These are phyloP conservation scores for Morpho helenor DNA, from an alignment of 2,888 invertebrate genomes.

Conservation along the genomic window DNA sequence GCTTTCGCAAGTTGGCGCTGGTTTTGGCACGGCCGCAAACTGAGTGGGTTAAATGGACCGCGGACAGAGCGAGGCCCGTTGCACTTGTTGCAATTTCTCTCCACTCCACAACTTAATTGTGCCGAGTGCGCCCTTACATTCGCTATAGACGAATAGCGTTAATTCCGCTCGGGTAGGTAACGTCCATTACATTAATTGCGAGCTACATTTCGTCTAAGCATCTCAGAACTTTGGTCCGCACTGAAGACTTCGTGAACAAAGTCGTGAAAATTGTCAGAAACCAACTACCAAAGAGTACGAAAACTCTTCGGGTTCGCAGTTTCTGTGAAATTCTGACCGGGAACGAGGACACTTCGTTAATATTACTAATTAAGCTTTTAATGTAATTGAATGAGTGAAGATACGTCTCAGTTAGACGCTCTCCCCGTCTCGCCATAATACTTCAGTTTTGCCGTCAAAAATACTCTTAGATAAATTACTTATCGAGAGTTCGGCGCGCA, in stretches of 20 bases:
- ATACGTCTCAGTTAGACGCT: slow-evolving; percentile 57
- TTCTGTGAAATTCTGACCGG: slow-evolving; percentile 32
- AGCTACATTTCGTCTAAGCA: slow-evolving; percentile 73
- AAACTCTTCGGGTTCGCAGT: slow-evolving; percentile 32
- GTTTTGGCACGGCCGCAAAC: slow-evolving; percentile 50
- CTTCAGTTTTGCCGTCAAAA: slow-evolving; percentile 59
- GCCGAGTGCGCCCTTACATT: slow-evolving; percentile 60
- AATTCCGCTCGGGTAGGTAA: slow-evolving; percentile 65
- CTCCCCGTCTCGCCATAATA: slow-evolving; percentile 44
- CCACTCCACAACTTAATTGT: slow-evolving; percentile 66
- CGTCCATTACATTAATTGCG: slow-evolving; percentile 77
- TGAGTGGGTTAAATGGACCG: slow-evolving; percentile 71
- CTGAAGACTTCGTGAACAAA: slow-evolving; percentile 62
- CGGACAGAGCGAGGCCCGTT: slow-evolving; percentile 56
- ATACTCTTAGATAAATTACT: slow-evolving; percentile 74
- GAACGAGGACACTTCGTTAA: slow-evolving; percentile 67
- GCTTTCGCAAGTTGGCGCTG: slow-evolving; percentile 38
- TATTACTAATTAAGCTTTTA: slow-evolving; percentile 77
- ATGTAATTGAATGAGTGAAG: slow-evolving; percentile 74
- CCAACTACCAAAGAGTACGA: slow-evolving; percentile 65
- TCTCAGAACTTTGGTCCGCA: slow-evolving; percentile 63
- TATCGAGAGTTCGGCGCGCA: slow-evolving; percentile 60
- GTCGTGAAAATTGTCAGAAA: slow-evolving; percentile 63
- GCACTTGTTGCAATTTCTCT: slow-evolving; percentile 75
- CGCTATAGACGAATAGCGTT: slow-evolving; percentile 66